Conservation (phyloP, 2,888 invertebrate species). For the Hemaris fuciformis region DNA sequence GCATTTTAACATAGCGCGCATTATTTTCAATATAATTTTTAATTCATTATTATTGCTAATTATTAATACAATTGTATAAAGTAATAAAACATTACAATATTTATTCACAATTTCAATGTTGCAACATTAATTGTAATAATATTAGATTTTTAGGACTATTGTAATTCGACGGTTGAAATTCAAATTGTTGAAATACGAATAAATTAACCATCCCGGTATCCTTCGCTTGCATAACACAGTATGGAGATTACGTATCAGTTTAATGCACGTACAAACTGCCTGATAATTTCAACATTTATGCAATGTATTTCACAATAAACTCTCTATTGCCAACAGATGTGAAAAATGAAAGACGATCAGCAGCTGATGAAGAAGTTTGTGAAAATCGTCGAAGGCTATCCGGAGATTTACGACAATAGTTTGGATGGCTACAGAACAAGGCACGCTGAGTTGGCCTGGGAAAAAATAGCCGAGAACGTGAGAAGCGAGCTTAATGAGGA, state of each 20-base stretch:
- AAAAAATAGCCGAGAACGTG: constrained; percentile 32
- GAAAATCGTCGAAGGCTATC: constrained; percentile 68
- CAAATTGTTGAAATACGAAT: not conserved
- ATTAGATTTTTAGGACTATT: too few species aligned
- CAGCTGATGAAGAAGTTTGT: constrained; percentile 70
- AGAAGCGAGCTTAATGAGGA: constrained; percentile 40
- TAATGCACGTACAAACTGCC: not conserved
- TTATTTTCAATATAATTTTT: not conserved
- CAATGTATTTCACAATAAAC: not conserved
- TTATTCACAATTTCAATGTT: too few species aligned
- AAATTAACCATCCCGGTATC: not conserved
- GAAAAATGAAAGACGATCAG: constrained; percentile 64
- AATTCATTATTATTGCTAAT: not conserved
- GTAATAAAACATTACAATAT: not conserved
- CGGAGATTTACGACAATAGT: constrained; percentile 70
- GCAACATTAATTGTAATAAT: too few species aligned
- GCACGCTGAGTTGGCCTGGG: constrained; percentile 37
- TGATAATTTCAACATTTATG: not conserved
- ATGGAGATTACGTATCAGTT: not conserved
- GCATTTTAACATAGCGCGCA: not conserved
- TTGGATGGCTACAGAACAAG: constrained; percentile 62
- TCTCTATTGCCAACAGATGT: constrained; percentile 12
- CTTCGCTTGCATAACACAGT: not conserved
- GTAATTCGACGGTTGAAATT: too few species aligned
- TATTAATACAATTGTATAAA: not conserved